Conservation (phyloP, 2,797 vertebrate genomes). For the Coccyzus lansbergi region DNA sequence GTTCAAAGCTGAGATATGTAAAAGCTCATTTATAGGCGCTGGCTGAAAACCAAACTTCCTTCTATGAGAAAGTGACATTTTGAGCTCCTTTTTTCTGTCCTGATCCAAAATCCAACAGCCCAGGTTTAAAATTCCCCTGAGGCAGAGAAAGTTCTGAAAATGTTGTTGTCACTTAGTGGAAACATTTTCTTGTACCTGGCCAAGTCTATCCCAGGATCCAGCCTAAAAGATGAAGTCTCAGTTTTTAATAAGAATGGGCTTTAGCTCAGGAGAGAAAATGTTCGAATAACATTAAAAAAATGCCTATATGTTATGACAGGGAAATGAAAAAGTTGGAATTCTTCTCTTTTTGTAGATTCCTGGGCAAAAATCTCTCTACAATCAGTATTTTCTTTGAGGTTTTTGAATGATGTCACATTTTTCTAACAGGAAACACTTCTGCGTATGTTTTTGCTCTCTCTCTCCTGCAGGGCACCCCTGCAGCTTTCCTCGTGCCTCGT, state of each 20-base stretch:
- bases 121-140: neutral
- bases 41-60: neutral
- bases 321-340: neutral
- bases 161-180: neutral
- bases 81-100: neutral
- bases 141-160: neutral
- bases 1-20: neutral
- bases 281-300: neutral
- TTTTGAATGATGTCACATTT: neutral
- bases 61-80: neutral
- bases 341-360: neutral
- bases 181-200: neutral
- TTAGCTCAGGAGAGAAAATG: neutral
- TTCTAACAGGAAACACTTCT: neutral
- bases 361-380: neutral
- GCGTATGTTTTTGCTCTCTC: neutral
- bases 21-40: neutral
- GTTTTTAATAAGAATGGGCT: neutral
- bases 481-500: neutral
- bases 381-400: neutral
- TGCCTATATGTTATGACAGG: neutral
- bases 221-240: neutral
- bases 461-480: rapidly evolving
- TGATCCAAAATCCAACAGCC: neutral
- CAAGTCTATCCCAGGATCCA: neutral